phyloP scores from a whole-genome alignment of 2,888 invertebrate species.

The Nephrotoma appendiculata region DNA sequence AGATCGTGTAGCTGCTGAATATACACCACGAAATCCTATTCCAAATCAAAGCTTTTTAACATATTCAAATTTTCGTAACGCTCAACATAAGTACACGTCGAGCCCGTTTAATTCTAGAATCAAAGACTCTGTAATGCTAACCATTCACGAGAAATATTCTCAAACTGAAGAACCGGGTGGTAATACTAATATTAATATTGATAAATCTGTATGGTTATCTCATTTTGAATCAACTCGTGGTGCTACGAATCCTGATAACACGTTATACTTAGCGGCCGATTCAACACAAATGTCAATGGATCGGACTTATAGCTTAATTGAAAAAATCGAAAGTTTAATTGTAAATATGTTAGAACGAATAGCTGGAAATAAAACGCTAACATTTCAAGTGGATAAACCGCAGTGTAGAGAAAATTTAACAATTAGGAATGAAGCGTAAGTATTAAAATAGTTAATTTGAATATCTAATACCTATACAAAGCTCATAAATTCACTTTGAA shows the following conservation, averaged over 20 bases:
- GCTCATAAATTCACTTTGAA: too few species aligned
- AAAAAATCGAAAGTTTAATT: background rate
- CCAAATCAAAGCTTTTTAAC: background rate
- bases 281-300: background rate
- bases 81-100: background rate
- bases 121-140: background rate
- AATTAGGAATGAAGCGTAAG: background rate
- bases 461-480: background rate
- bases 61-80: background rate
- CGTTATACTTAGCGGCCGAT: background rate
- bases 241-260: background rate
- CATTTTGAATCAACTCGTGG: background rate
- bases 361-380: background rate
- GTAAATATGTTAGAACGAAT: background rate
- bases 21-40: background rate
- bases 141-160: background rate
- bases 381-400: background rate
- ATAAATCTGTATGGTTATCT: background rate
- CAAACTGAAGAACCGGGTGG: background rate
- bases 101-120: background rate
- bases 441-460: background rate
- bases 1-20: background rate
- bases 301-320: background rate
- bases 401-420: background rate
- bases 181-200: background rate